Evolutionary conservation across 2,888 invertebrate genomes (phyloP).

Genomic region (Odontomyia ornata): DNA sequence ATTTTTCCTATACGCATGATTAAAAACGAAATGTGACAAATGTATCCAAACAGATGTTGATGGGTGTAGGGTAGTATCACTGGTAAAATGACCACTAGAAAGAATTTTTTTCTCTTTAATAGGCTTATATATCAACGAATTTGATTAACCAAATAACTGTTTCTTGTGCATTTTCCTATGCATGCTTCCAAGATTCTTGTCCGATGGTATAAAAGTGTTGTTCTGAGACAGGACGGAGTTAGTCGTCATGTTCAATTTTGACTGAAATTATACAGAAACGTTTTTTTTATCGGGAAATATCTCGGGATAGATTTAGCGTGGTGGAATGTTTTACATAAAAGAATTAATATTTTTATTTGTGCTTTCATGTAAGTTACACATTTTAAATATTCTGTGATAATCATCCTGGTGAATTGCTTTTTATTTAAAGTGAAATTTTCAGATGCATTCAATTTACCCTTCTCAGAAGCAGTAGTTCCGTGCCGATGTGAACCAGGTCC

Average conservation of each 20-base stretch:
- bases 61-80: no score
- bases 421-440: not conserved
- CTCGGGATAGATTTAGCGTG: not conserved
- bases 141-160: not conserved
- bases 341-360: not conserved
- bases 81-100: no score
- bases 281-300: not conserved
- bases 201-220: constrained; percentile 3
- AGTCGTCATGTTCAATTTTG: constrained; percentile 5
- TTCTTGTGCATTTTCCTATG: constrained; percentile 5
- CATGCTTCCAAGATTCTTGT: not conserved
- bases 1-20: no score
- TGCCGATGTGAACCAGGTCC: constrained; percentile 38
- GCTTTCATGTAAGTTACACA: constrained; percentile 14
- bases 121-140: not conserved
- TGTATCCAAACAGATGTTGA: no score
- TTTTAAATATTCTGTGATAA: not conserved
- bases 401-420: no score
- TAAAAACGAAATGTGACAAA: no score
- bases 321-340: not conserved
- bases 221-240: not conserved
- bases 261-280: not conserved
- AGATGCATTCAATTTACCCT: not conserved
- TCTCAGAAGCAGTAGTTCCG: constrained; percentile 9
- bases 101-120: not conserved